Base-by-base conservation (phyloP, 2,113 vertebrate genomes). In the Sander vitreus region DNA sequence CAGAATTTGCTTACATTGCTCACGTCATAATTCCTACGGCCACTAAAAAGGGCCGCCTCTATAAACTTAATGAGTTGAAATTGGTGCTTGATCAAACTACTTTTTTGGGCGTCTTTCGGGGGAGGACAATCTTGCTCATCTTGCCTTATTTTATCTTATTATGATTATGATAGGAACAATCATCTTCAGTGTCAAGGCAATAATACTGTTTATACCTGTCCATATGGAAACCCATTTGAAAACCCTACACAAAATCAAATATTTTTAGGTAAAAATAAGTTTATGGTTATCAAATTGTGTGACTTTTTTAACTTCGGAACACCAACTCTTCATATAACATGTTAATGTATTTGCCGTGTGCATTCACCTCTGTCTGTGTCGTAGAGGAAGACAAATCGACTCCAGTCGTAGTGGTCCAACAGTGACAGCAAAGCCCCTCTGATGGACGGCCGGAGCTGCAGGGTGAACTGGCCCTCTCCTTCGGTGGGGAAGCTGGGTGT, bases 361-460 rank as follows among this genome's bases (percentile, higher is more conserved):
- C 30, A 84, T 95, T 96, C 90, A 99, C 98, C 98, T 94, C 98
- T 94, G 89, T 99, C 97, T 1, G 98, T 99, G 93, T 99, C 98
- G 1, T 99, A 99, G 14, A 99, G 95, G 93, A 99, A 99, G 88
- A 99, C 97, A 63, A 99, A 99, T 85, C 96, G 96, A 81, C 95
- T 99, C 98, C 98, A 99, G 73, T 99, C 97, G 4, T 99, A 99
- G 72, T 99, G 97, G 90, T 99, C 97, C 81, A 99, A 91, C 80
- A 99, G 80, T 74, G 98, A 99, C 74, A 99, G 88, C 45, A 99
- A 94, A 14, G 98, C 97, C 75, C 98, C 98, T 55, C 97, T 95
- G 80, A 99, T 93, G 18, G 98, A 98, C 0, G 98, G 98, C 63
- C 98, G 94, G 55, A 99, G 96, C 92, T 99, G 98, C 93, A 99